Base-by-base conservation (phyloP, 2,888 invertebrate genomes). In the Nephrotoma flavescens region DNA sequence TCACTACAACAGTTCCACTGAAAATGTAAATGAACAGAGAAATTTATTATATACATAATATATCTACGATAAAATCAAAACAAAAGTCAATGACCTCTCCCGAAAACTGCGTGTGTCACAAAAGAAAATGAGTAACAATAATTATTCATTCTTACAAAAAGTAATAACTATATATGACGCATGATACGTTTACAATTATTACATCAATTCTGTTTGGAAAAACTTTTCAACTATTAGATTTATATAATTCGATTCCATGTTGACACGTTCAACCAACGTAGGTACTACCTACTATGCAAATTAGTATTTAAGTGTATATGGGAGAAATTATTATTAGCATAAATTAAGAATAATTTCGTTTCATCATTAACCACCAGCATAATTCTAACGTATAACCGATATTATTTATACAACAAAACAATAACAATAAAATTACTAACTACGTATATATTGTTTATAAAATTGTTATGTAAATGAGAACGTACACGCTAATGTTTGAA, bases 1-100 rank as follows among this genome's bases (percentile, higher is more conserved):
- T 94, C n/a, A 96, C 95, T 52, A 92, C 92, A 5, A 95, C 96
- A 88, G 96, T 96, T 92, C 42, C 85, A 19, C 85, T 85, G 42
- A 86, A 86, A 45, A 86, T 45, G 41, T 47, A 86, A 44, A 41
- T 42, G 83, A 83, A 83, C 41, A 19, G n/a, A 19, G 6, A 57
- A 86, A 83, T 84, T 44, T 19, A 86, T 44, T 52, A 2, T 52
- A 52, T n/a, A n/a, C n/a, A n/a, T 52, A 71, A 12, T 9, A 31
- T 44, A 44, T 44, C 6, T 44, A 71, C 71, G 71, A 71, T 71
- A 71, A 71, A 71, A 71, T 71, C 71, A 71, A 71, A 71, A 71
- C 9, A 71, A 84, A 84, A 84, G 84, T 84, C 42, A 84, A 84
- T 84, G 84, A 42, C n/a, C 42, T 84, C 42, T 84, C 31, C 31